Evolutionary conservation across 2,113 vertebrate genomes (phyloP).

Genomic region (Tonatia bakeri): DNA sequence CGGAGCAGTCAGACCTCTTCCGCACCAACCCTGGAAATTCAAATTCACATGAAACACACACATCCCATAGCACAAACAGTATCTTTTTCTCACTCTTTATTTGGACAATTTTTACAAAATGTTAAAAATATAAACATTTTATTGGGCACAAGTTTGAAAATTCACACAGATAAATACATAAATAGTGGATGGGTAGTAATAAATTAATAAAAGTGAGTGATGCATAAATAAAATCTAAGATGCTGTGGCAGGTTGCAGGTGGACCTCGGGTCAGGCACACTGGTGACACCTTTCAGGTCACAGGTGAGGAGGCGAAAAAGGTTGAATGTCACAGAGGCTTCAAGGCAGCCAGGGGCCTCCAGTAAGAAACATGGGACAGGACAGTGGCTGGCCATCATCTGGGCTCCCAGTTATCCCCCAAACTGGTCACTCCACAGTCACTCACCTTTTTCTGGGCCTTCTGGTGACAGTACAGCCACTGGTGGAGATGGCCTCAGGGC

Average conservation of each 20-base stretch:
- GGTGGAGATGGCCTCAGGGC: background rate
- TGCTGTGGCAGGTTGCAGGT: background rate
- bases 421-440: background rate
- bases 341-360: background rate
- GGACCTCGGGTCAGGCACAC: background rate
- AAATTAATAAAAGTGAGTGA: background rate
- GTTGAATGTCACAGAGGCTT: background rate
- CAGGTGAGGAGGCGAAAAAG: background rate
- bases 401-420: no score
- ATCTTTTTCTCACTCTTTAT: background rate
- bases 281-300: background rate
- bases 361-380: background rate
- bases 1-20: background rate
- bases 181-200: background rate
- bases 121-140: conserved; percentile 40
- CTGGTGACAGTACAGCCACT: background rate
- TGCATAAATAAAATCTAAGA: background rate
- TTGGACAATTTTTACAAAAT: background rate
- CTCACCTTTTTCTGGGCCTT: background rate
- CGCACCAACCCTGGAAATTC: background rate
- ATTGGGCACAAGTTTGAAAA: background rate
- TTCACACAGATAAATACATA: background rate
- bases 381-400: background rate
- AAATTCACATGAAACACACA: background rate
- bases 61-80: rapidly evolving